phyloP scores from a whole-genome alignment of 2,797 vertebrate genomes.

The Erethizon dorsatum region DNA sequence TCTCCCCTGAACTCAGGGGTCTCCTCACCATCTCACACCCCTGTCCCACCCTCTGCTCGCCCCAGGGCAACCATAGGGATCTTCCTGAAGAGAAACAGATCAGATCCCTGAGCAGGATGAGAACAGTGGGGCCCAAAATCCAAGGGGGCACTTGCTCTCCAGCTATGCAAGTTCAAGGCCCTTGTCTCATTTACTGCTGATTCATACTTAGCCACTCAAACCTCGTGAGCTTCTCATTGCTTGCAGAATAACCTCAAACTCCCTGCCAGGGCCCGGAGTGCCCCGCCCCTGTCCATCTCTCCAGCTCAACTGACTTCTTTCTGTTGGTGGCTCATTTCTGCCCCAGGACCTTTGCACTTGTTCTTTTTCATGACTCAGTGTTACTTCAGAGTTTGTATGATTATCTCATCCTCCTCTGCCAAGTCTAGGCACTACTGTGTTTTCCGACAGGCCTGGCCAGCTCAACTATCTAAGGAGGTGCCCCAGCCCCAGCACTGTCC shows the following conservation, averaged over 20 bases:
- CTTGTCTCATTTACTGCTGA: background rate
- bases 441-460: background rate
- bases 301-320: background rate
- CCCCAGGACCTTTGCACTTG: conserved; percentile 48
- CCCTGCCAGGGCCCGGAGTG: fast-evolving
- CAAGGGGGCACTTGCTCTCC: background rate
- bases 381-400: background rate
- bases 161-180: background rate
- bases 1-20: background rate
- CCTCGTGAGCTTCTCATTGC: background rate
- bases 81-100: background rate
- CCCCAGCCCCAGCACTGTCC: background rate
- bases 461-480: background rate
- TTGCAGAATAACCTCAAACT: background rate
- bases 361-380: background rate
- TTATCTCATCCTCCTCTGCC: background rate
- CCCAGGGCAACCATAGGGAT: background rate
- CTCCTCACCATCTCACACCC: background rate
- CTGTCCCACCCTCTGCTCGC: background rate
- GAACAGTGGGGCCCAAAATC: background rate
- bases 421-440: background rate
- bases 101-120: background rate
- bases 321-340: background rate
- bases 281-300: background rate
- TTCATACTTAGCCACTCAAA: background rate